Percentiles rank a stretch among this genome's conserved stretches.
phyloP scores from a whole-genome alignment of 1,140 invertebrate genomes.

The Littorina saxatilis region DNA sequence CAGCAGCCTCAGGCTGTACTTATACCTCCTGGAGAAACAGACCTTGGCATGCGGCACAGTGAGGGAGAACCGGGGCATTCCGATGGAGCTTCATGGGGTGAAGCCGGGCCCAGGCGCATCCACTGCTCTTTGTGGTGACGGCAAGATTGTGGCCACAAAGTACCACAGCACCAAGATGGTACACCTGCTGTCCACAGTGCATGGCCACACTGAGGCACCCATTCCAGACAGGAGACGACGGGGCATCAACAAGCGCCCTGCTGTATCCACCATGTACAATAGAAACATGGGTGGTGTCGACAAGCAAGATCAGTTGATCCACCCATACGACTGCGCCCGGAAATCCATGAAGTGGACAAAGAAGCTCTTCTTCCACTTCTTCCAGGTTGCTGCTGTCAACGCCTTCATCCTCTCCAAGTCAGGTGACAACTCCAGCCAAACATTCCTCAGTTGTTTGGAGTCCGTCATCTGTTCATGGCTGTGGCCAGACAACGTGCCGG shows the following conservation, averaged over 20 bases:
- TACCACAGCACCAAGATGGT: too few species aligned
- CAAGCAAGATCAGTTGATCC: slow-evolving; percentile 39
- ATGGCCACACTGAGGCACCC: slow-evolving; percentile 36
- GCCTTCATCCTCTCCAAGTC: too few species aligned
- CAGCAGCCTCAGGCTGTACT: too few species aligned
- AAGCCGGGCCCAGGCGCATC: not conserved
- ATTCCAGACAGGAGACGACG: slow-evolving; percentile 13
- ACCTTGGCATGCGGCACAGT: slow-evolving; percentile 27
- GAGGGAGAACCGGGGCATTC: slow-evolving; percentile 9
- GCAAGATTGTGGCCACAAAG: too few species aligned
- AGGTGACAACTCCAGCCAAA: not conserved
- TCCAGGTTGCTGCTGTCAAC: slow-evolving; percentile 37
- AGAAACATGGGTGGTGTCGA: slow-evolving; percentile 40
- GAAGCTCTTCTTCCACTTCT: slow-evolving; percentile 33
- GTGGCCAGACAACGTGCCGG: too few species aligned
- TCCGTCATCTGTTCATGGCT: too few species aligned
- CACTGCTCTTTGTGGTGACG: too few species aligned
- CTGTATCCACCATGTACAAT: slow-evolving; percentile 36
- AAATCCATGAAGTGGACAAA: slow-evolving; percentile 44
- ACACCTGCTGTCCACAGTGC: too few species aligned
- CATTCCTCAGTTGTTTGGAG: too few species aligned
- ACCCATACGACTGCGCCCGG: slow-evolving; percentile 28
- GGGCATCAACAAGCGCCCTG: slow-evolving; percentile 31
- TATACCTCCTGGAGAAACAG: slow-evolving; percentile 9
- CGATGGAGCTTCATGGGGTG: not conserved